Conservation (phyloP, 2,888 invertebrate species). For the Drosophila cyrtoloma region DNA sequence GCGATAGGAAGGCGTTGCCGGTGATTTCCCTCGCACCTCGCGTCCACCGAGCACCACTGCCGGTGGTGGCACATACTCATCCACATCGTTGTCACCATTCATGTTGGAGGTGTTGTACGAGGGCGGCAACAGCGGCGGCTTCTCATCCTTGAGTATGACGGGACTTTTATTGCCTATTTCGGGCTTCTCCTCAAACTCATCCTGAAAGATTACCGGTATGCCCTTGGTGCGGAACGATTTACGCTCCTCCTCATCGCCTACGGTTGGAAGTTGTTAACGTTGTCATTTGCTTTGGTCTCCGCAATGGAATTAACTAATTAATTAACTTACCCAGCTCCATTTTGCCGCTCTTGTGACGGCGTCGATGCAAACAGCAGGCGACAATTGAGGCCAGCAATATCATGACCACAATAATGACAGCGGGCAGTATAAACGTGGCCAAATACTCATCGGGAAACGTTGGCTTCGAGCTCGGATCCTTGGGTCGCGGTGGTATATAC, state of each 20-base stretch:
- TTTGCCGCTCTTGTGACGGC: slow-evolving; percentile 93
- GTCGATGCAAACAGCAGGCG: slow-evolving; percentile 94
- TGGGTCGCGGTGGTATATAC: slow-evolving; percentile 80
- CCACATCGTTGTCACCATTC: slow-evolving; percentile 86
- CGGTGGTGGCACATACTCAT: slow-evolving; percentile 96
- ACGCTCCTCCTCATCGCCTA: slow-evolving; percentile 91
- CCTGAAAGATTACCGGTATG: slow-evolving; percentile 98
- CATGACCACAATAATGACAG: slow-evolving; percentile 95
- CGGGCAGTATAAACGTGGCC: slow-evolving; percentile 95
- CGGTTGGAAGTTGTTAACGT: slow-evolving; percentile 25
- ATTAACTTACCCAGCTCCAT: slow-evolving; percentile 88
- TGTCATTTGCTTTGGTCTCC: not conserved
- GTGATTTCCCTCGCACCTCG: slow-evolving; percentile 90
- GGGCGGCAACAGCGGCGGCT: slow-evolving; percentile 95
- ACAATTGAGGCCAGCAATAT: slow-evolving; percentile 93
- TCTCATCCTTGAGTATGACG: slow-evolving; percentile 97
- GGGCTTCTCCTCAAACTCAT: slow-evolving; percentile 97
- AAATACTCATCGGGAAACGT: slow-evolving; percentile 88
- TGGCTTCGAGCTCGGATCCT: slow-evolving; percentile 83
- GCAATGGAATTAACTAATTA: not conserved
- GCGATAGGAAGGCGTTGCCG: slow-evolving; percentile 95
- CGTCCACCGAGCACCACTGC: slow-evolving; percentile 88
- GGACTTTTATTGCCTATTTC: slow-evolving; percentile 96
- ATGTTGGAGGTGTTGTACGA: slow-evolving; percentile 85
- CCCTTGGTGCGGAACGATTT: slow-evolving; percentile 93